phyloP scores from a whole-genome alignment of 2,888 invertebrate genomes.

The Polymixis flavicincta region DNA sequence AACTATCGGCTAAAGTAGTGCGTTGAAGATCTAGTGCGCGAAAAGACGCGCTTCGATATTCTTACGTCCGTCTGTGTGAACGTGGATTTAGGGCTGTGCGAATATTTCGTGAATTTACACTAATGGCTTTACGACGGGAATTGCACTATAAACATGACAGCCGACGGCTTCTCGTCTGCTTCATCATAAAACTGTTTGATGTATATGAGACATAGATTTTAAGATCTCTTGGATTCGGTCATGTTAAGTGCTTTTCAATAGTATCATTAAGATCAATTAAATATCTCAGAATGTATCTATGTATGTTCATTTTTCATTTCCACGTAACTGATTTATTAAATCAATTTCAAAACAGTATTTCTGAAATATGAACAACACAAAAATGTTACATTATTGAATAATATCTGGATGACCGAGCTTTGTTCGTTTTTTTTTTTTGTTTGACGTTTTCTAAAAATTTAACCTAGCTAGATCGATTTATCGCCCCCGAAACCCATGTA shows the following conservation, averaged over 20 bases:
- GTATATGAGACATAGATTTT: slow-evolving; percentile 10
- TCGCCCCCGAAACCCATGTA: too few relatives aligned
- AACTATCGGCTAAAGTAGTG: too few relatives aligned
- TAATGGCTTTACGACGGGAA: slow-evolving; percentile 41
- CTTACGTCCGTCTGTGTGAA: too few relatives aligned
- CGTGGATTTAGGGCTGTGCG: slow-evolving; percentile 27
- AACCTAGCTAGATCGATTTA: too few relatives aligned
- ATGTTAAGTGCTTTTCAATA: slow-evolving; percentile 24
- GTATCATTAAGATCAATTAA: slow-evolving; percentile 27
- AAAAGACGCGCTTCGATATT: too few relatives aligned
- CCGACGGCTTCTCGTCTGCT: slow-evolving; percentile 5
- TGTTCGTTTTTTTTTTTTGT: too few relatives aligned
- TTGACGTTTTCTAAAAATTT: too few relatives aligned
- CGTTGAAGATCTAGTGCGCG: too few relatives aligned
- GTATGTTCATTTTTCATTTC: not conserved
- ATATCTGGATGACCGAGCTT: too few relatives aligned
- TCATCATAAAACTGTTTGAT: slow-evolving; percentile 44
- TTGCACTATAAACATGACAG: slow-evolving; percentile 30
- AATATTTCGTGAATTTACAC: slow-evolving; percentile 38
- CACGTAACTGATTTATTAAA: too few relatives aligned
- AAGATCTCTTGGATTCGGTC: not conserved
- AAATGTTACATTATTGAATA: too few relatives aligned
- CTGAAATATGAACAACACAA: not conserved
- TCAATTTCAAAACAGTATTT: not conserved
- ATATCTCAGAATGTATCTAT: slow-evolving; percentile 1